Evolutionary conservation across 2,888 invertebrate species (phyloP), one percentile per base, ranked within the genome.

Genomic region (Dolomedes plantarius): DNA sequence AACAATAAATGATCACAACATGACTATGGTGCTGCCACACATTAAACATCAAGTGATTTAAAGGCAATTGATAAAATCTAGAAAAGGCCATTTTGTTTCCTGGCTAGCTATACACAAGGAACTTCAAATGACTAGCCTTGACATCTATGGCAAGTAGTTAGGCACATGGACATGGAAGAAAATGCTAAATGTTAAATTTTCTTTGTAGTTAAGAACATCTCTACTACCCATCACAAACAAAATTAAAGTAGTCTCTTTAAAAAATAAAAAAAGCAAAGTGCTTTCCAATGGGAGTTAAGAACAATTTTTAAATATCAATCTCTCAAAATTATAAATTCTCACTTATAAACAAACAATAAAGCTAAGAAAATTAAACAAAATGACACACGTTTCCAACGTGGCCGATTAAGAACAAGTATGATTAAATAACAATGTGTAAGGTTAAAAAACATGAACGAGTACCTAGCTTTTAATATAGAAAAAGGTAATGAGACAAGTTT

Each of bases 101-200:
- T 75, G 86, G 86, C 86, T 86, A 86, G 86, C 77, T 80, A 86
- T 71, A 86, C 80, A 86, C 72, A 32, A 86, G 86, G 86, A 86
- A 86, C 86, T 86, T 86, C 50, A 67, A 86, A 86, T 86, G 86
- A 86, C 86, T 86, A 86, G 86, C 86, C 86, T 79, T 80, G 65
- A 86, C 86, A 80, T 80, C 79, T 86, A 86, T 86, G 86, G 86
- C 86, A 86, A 86, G 85, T 86, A 86, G 76, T 78, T 86, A 86
- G 86, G 86, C 86, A 86, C 86, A 86, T 86, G 86, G 64, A 86
- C 76, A 76, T 78, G 75, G 80, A 80, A 86, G 74, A 76, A 41
- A 81, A 81, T 77, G 72, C 77, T 77, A 77, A 85, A 81, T 41
- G 64, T 76, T 76, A 76, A 68, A 76, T 71, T 72, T 75, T 29